Evolutionary conservation across 2,888 invertebrate genomes (phyloP), one percentile per base, ranked within the genome.

Genomic region (Steinernema carpocapsae): DNA sequence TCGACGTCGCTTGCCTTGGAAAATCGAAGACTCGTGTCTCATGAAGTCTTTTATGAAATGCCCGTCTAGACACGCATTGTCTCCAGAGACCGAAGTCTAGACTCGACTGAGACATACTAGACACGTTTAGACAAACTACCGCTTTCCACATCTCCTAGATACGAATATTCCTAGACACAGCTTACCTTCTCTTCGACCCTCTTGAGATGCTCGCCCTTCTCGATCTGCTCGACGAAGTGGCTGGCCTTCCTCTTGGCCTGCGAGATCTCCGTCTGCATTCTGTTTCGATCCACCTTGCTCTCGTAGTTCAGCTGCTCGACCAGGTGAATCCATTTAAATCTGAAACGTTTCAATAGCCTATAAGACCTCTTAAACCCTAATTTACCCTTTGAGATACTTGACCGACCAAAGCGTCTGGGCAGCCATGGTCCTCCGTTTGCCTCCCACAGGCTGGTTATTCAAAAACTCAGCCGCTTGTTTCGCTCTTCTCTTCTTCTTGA

Each of bases 291-390:
- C 0, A 94, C 93, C 24, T 94, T 94, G 88, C 92, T 92, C 88
- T 97, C 97, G 88, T 95, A 96, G 1, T 93, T 93, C 81, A 97
- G 90, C 82, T 95, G 91, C 89, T 97, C 97, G 88, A 93, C 94
- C 52, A 99, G 90, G 89, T 99, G 96, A 37, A 92, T 91, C 97
- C 97, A 99, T 89, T 96, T 96, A 88, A 97, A 97, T 80, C 93
- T 91, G 77, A 46, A 88, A 76, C 19, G 71, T 14, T 12, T n/a
- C 24, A 52, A 52, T 19, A 7, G 12, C n/a, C 10, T 7, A 52
- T 22, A 12, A 52, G 52, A n/a, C 19, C 19, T 7, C n/a, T 52
- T 7, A 6, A 52, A 19, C 78, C 73, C 22, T 52, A 56, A 43
- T 82, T 83, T 88, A 91, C 91, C 91, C 92, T 1, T 94, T 92